Percentiles rank a stretch among this genome's conserved stretches.
phyloP scores from a whole-genome alignment of 2,888 invertebrate genomes.

The Stenolophus ochropezus region DNA sequence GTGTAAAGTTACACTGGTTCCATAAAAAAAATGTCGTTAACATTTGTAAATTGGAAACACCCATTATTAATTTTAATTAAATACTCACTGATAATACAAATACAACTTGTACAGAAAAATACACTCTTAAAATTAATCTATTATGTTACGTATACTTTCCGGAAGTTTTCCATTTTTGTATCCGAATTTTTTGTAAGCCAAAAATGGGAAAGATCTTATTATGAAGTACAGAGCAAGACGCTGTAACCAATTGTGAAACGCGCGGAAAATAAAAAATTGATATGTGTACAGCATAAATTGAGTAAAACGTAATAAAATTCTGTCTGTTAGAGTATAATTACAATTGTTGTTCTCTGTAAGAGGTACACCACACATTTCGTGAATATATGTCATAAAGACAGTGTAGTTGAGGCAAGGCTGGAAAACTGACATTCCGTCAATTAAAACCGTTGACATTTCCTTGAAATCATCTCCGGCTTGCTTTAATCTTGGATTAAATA shows the following conservation, averaged over 20 bases:
- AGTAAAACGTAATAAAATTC: slow-evolving; percentile 61
- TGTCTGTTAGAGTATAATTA: slow-evolving; percentile 61
- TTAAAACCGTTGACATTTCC: slow-evolving; percentile 78
- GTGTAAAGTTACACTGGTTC: no score
- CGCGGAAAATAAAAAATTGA: slow-evolving; percentile 73
- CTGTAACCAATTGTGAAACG: slow-evolving; percentile 79
- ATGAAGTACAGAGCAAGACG: slow-evolving; percentile 76
- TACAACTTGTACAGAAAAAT: slow-evolving; percentile 6
- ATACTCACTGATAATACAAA: no score
- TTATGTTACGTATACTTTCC: neutral
- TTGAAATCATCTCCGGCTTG: slow-evolving; percentile 79
- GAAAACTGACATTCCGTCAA: slow-evolving; percentile 82
- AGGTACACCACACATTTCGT: slow-evolving; percentile 62
- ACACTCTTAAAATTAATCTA: slow-evolving; percentile 1
- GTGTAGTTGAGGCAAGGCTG: slow-evolving; percentile 79
- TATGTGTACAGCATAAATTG: slow-evolving; percentile 62
- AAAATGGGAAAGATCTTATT: slow-evolving; percentile 81
- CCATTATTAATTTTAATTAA: no score
- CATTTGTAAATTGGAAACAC: no score
- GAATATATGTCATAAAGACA: slow-evolving; percentile 74
- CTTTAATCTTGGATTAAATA: slow-evolving; percentile 79
- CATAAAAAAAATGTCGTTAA: no score
- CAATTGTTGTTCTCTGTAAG: slow-evolving; percentile 62
- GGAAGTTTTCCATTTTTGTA: slow-evolving; percentile 74
- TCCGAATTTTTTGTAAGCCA: slow-evolving; percentile 82